These are phyloP conservation scores for Pontoporia blainvillei DNA, from an alignment of 2,113 vertebrate genomes.

Conservation along the genomic window DNA sequence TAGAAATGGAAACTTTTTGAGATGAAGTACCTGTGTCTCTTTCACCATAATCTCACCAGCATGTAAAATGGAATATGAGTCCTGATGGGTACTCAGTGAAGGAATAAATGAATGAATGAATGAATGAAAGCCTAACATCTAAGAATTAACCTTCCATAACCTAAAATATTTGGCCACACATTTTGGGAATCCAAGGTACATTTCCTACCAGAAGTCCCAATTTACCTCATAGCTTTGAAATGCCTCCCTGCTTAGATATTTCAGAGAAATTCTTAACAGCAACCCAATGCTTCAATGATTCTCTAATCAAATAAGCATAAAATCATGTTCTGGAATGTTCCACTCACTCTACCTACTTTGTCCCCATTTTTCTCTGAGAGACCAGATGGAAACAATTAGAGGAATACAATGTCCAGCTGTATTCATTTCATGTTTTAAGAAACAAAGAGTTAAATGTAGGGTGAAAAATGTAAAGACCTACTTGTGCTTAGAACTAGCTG, in stretches of 20 bases:
- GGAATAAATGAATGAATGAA: background rate
- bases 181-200: background rate
- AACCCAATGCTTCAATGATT: background rate
- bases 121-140: background rate
- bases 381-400: background rate
- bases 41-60: background rate
- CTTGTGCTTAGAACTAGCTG: background rate
- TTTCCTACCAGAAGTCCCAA: background rate
- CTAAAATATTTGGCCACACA: background rate
- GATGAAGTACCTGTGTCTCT: background rate
- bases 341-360: background rate
- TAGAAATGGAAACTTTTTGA: background rate
- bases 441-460: background rate
- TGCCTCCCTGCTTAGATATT: background rate
- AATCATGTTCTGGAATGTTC: background rate
- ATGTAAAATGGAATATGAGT: background rate
- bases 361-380: background rate
- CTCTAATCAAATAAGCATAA: background rate
- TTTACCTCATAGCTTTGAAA: background rate
- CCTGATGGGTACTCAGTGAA: background rate
- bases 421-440: background rate
- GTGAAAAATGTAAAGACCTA: background rate
- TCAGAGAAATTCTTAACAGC: background rate
- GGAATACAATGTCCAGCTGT: background rate
- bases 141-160: background rate